Evolutionary conservation across 1,140 invertebrate genomes (phyloP).

Genomic region (Gerris buenoi): DNA sequence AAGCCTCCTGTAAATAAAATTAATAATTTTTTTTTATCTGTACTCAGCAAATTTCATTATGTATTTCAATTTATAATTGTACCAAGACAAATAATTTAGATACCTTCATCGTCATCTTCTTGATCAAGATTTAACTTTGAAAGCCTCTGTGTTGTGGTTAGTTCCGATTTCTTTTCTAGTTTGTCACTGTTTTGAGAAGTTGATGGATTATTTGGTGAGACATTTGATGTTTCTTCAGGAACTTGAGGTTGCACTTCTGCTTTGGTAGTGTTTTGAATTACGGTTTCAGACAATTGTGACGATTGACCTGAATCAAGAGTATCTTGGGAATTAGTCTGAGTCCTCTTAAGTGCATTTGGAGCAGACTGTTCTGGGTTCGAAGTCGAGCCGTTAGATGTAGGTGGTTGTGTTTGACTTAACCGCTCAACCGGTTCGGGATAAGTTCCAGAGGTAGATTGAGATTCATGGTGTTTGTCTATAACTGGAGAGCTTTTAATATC

Average conservation of each 20-base stretch:
- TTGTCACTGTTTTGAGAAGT: not conserved
- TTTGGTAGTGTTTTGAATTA: not conserved
- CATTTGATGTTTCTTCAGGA: not conserved
- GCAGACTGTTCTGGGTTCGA: not conserved
- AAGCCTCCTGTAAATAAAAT: slow-evolving; percentile 15
- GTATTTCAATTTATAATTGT: too few species aligned
- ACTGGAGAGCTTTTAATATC: not conserved
- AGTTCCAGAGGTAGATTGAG: not conserved
- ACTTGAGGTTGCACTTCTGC: not conserved
- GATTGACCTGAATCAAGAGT: not conserved
- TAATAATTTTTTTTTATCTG: too few species aligned
- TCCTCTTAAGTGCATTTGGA: not conserved
- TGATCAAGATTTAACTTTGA: slow-evolving; percentile 7
- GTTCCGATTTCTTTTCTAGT: not conserved
- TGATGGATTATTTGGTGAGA: not conserved
- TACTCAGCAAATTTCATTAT: too few species aligned
- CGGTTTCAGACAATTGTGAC: not conserved
- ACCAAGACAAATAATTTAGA: too few species aligned
- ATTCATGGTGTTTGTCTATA: not conserved
- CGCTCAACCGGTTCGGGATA: not conserved
- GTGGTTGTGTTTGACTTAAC: too few species aligned
- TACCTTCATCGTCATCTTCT: slow-evolving; percentile 17
- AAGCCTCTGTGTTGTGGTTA: not conserved
- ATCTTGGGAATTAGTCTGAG: not conserved
- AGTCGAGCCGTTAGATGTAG: not conserved